Base-by-base conservation (phyloP, 1,140 invertebrate species). In the Cydia splendana region DNA sequence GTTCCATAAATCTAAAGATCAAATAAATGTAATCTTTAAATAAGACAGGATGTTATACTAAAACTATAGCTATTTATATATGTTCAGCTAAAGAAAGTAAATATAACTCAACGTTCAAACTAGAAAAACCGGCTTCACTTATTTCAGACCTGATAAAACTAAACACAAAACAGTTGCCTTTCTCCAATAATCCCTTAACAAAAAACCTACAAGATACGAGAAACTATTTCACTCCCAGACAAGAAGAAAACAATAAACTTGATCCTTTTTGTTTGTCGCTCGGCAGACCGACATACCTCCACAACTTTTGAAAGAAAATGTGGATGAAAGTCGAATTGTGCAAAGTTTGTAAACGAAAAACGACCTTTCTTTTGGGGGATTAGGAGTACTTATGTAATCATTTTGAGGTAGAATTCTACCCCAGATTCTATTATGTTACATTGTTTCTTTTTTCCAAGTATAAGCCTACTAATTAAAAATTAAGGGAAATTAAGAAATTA, bases 171-270 rank as follows among this genome's bases (percentile, higher is more conserved):
- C 57, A 62, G 53, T 53, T 53, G 18, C 51, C 9, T 53, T 18
- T 53, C 51, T 62, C 10, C 57, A 62, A 62, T 62, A 62, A 62
- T 62, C 57, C 57, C 57, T 62, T 38, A 69, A n/a, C 65, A 67
- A 67, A 38, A 67, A 38, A 34, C 65, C 28, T 69, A 69, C 38
- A 71, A 71, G 67, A 38, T n/a, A 69, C 28, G 30, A 69, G 65
- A 71, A 71, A 71, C 67, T 71, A 71, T 71, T 71, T 71, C 34
- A 42, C 34, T 71, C 34, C 65, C 15, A 62, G 30, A 71, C 65
- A 69, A 69, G 28, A 69, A 69, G 0, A 38, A 69, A 71, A 71
- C 67, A 71, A 71, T 71, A 71, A 71, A 71, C 67, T 71, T 18
- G 2, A 13, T 71, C 18, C 67, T 71, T 71, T 71, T 71, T 71